A percentile compares a stretch with the other conserved stretches of the same genome.
Evolutionary conservation across 2,113 vertebrate species (phyloP).

Genomic region (Callipepla squamata): DNA sequence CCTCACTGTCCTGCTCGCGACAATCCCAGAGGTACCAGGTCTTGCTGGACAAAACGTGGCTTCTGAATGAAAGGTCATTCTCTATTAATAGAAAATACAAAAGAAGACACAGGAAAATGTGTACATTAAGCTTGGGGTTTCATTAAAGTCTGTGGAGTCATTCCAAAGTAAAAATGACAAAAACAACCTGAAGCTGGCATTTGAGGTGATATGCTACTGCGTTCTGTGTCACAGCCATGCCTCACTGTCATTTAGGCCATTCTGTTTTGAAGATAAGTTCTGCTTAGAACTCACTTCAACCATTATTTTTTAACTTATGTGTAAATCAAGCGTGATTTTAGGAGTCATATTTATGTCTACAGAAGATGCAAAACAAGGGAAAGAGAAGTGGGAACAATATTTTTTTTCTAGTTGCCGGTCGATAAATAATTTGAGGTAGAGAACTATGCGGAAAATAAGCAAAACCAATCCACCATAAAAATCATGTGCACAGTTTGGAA

Average conservation of each 20-base stretch:
- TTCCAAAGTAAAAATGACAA: slow-evolving; percentile 15
- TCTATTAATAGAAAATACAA: neutral
- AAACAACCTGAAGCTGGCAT: neutral
- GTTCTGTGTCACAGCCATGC: neutral
- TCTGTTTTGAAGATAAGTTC: neutral
- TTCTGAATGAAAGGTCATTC: slow-evolving; percentile 27
- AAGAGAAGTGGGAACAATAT: neutral
- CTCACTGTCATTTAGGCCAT: neutral
- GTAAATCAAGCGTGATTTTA: neutral
- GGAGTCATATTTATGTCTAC: neutral
- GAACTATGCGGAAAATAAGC: neutral
- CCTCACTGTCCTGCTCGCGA: neutral
- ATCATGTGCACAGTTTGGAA: neutral
- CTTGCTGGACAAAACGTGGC: neutral
- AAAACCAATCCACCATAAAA: neutral
- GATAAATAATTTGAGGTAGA: neutral
- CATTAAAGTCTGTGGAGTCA: neutral
- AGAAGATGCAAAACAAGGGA: neutral
- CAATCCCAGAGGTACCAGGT: neutral
- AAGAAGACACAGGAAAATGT: neutral
- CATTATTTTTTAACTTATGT: neutral
- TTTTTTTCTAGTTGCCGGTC: neutral
- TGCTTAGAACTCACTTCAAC: neutral
- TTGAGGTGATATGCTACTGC: slow-evolving; percentile 17
- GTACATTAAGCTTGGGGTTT: neutral